Conservation (phyloP, 2,113 vertebrate genomes). For the Rhineura floridana region DNA sequence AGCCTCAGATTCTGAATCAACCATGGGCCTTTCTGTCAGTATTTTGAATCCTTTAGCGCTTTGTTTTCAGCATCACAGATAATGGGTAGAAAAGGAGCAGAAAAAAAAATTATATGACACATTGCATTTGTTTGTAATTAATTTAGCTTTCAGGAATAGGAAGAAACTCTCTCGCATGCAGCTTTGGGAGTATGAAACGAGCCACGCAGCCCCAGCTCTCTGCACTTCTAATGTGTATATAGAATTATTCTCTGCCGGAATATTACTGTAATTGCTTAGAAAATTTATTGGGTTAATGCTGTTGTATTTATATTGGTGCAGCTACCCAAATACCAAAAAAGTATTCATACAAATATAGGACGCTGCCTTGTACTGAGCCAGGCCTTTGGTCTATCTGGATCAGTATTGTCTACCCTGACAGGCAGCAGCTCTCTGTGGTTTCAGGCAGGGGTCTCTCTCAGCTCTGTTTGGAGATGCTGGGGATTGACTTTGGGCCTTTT, state of each 20-base stretch:
- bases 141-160: slow-evolving; percentile 19
- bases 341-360: too few relatives aligned
- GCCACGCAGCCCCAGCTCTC: neutral
- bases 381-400: too few relatives aligned
- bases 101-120: neutral
- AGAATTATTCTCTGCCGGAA: neutral
- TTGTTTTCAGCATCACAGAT: neutral
- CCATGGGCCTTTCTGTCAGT: slow-evolving; percentile 5
- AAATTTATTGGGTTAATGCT: slow-evolving; percentile 12
- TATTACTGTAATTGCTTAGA: slow-evolving; percentile 7
- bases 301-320: slow-evolving; percentile 23
- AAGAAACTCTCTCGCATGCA: slow-evolving; percentile 18
- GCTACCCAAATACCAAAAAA: too few relatives aligned
- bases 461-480: too few relatives aligned
- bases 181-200: neutral
- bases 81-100: neutral
- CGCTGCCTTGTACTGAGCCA: too few relatives aligned
- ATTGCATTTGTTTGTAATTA: neutral
- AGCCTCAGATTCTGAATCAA: neutral
- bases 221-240: accelerated
- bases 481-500: too few relatives aligned
- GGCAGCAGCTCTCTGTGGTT: too few relatives aligned
- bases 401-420: too few relatives aligned
- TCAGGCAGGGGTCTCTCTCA: too few relatives aligned
- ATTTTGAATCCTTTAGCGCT: slow-evolving; percentile 7